Base-by-base conservation (phyloP, 2,113 vertebrate species). In the Choloepus hoffmanni region DNA sequence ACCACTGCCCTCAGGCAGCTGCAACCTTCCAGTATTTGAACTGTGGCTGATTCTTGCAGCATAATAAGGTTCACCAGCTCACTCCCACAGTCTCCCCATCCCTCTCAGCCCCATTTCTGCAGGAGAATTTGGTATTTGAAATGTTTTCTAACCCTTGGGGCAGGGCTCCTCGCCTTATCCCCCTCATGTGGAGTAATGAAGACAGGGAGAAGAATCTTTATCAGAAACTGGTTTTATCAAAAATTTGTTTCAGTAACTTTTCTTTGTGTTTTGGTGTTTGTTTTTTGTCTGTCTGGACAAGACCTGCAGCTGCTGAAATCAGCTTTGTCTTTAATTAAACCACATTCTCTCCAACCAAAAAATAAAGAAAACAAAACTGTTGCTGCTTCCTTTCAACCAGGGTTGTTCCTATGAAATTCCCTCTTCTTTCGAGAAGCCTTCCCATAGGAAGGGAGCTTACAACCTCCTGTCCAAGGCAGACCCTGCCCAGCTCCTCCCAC, bases 91-190 rank as follows among this genome's bases (percentile, higher is more conserved):
- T n/a, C 45, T 97, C 98, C 90, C 78, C 26, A 83, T 96, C 98
- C 98, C 96, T 95, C 97, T 33, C 26, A 97, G 98, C 95, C 98
- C 98, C 97, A 97, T 97, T 97, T 98, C 98, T 99, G 99, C 99
- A 98, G 99, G 98, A 98, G 98, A 97, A 96, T 96, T 98, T 81
- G 97, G 97, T 98, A 98, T 98, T 85, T 97, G 98, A 98, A 98
- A 98, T 96, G 98, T 95, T 33, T 97, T 96, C 96, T 68, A 60
- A 97, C 85, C 88, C 96, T 95, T 19, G 83, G 92, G 97, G 97
- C 65, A 58, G 97, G 97, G 95, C 95, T 94, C 82, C 96, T 96
- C 43, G 26, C 21, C 92, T 97, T 0, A 92, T 94, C 96, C 68
- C 23, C 28, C 1, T 1, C 43, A 45, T 97, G 95, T 40, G 94